Base-by-base conservation (phyloP, 1,140 invertebrate species). In the Neoseiulus cucumeris region DNA sequence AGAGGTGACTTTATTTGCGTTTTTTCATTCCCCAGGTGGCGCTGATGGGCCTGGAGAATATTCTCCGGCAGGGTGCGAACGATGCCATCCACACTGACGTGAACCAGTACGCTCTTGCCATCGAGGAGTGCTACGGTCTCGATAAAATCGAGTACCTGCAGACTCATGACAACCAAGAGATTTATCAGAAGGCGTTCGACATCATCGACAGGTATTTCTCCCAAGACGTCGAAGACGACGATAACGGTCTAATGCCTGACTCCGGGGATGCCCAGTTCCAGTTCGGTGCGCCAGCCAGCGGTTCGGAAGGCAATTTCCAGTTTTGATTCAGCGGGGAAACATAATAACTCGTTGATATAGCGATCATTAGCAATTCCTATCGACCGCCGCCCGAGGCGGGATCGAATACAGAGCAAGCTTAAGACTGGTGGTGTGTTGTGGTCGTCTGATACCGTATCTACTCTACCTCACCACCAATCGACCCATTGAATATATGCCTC, bases 131-230 rank as follows among this genome's bases (percentile, higher is more conserved):
- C 73, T 93, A 87, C 76, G 92, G 91, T 71, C 78, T 98, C 71
- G 92, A 97, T 72, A 96, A 96, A 79, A 95, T 98, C 68, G 94
- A 98, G 78, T 92, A 88, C 75, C 79, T 97, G 6, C 94, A 97
- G 77, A 90, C 89, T 14, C 92, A 97, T 75, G 89, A 93, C 74
- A 97, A 97, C 73, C 83, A 88, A 73, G 89, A 95, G 64, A 91
- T 98, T 66, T 97, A 97, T 77, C 85, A 94, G 74, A 91, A 94
- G 75, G 88, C 91, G 18, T 93, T 93, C 73, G 87, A 93, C 73
- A 90, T 98, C 67, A 96, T 97, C 70, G 91, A 97, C 75, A 87
- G 86, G 75, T 96, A 88, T 78, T 97, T 97, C 76, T 84, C 87
- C 9, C 83, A 84, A 2, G 89, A 94, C 72, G 92, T 95, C 71